These are phyloP conservation scores for Trachemys scripta DNA, from an alignment of 2,113 vertebrate species.

Conservation along the genomic window DNA sequence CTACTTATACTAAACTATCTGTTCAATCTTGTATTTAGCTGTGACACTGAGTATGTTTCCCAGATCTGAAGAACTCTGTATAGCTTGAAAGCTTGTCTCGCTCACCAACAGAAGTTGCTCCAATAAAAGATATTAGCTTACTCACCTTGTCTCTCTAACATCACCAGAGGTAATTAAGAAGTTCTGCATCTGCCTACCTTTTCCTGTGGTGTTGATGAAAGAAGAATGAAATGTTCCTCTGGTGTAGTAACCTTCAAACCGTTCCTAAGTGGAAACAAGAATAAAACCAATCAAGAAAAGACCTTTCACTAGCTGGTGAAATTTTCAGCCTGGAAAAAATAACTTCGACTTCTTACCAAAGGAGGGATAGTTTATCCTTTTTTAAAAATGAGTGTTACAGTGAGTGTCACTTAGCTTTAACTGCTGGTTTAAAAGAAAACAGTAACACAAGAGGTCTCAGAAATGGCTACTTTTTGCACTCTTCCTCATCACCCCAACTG, in stretches of 20 bases:
- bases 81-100: neutral
- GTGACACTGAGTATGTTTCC: neutral
- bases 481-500: neutral
- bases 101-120: neutral
- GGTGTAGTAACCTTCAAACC: constrained; percentile 95
- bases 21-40: neutral
- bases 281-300: neutral
- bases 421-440: neutral
- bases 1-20: neutral
- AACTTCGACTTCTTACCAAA: neutral
- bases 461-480: neutral
- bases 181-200: constrained; percentile 83
- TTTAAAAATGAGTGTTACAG: neutral
- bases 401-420: neutral
- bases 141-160: neutral
- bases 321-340: neutral
- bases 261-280: constrained; percentile 75
- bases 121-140: neutral
- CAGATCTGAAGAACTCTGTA: neutral
- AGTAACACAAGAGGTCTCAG: neutral
- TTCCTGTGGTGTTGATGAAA: constrained; percentile 91
- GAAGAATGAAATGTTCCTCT: constrained; percentile 93
- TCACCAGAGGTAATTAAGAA: neutral
- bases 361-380: neutral
- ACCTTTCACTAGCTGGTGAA: neutral